Evolutionary conservation across 1,140 invertebrate genomes (phyloP).

Genomic region (Oreohelix idahoensis): DNA sequence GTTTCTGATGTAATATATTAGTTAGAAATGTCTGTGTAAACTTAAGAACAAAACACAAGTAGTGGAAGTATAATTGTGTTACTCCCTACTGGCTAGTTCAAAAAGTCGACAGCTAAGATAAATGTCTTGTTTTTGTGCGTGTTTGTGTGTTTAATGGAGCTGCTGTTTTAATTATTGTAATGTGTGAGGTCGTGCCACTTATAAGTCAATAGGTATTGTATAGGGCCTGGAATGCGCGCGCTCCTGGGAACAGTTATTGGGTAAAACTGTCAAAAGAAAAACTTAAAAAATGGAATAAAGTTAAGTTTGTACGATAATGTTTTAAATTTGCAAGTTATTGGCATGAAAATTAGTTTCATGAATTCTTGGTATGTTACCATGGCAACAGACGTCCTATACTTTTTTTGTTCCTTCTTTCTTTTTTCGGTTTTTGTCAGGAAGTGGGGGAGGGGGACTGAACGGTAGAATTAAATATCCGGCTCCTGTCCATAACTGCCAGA

Average conservation of each 20-base stretch:
- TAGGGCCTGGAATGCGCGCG: no score
- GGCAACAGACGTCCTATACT: not conserved
- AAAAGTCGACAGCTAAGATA: not conserved
- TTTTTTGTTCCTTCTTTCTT: no score
- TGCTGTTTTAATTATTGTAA: not conserved
- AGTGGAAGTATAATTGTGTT: not conserved
- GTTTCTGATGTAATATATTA: not conserved
- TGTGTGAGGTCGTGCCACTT: not conserved
- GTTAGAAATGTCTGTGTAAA: not conserved
- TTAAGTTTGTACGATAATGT: no score
- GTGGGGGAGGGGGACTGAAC: not conserved
- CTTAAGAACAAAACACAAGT: not conserved
- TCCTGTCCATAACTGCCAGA: not conserved
- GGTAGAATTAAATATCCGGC: constrained; percentile 7
- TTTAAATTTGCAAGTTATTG: no score
- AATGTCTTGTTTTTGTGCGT: not conserved
- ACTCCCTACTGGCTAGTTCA: not conserved
- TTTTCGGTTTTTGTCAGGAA: not conserved
- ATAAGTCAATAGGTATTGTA: no score
- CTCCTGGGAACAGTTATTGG: no score
- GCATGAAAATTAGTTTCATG: no score
- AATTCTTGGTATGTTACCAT: not conserved
- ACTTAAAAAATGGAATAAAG: no score
- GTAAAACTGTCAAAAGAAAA: no score
- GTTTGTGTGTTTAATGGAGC: not conserved